Base-by-base conservation (phyloP, 2,113 vertebrate species). In the Colossoma macropomum region DNA sequence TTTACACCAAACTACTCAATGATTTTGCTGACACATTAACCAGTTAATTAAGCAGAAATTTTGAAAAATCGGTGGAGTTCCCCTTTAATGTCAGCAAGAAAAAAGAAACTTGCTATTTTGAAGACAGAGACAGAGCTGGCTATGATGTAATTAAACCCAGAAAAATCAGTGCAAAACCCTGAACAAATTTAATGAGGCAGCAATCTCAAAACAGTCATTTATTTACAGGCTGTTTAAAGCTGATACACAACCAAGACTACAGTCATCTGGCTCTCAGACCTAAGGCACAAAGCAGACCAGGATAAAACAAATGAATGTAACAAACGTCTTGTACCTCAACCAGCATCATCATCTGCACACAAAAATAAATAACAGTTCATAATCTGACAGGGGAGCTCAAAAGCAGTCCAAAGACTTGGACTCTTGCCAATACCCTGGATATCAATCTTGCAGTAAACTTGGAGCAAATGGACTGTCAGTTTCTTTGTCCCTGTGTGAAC, bases 161-260 rank as follows among this genome's bases (percentile, higher is more conserved):
- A 16, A 68, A 79, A 45, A 32, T 21, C 59, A 9, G 48, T 69
- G 79, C 1, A 21, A 1, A 7, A 62, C 52, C 25, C n/a, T n/a
- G n/a, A 38, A 38, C 21, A 17, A 28, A 45, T 45, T 34, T 11
- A 28, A 77, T 12, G 71, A 15, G 25, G 63, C 77, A 28, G 48
- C 81, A 60, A 21, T 21, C 15, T 2, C 25, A 5, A 60, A 83
- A 34, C 16, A 19, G 4, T 19, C 0, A 27, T 89, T 81, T 82
- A 82, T 79, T 87, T 86, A 84, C 68, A 86, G 54, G 41, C 38
- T 34, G n/a, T 74, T 45, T 17, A 7, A 50, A n/a, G 0, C 30
- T 71, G 15, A 30, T 59, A n/a, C 54, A 63, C 87, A 13, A 15
- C 10, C 16, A 77, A 59, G 66, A 74, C 56, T 59, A 63, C 10